phyloP scores from a whole-genome alignment of 1,140 invertebrate genomes.

The Drosophila erecta region DNA sequence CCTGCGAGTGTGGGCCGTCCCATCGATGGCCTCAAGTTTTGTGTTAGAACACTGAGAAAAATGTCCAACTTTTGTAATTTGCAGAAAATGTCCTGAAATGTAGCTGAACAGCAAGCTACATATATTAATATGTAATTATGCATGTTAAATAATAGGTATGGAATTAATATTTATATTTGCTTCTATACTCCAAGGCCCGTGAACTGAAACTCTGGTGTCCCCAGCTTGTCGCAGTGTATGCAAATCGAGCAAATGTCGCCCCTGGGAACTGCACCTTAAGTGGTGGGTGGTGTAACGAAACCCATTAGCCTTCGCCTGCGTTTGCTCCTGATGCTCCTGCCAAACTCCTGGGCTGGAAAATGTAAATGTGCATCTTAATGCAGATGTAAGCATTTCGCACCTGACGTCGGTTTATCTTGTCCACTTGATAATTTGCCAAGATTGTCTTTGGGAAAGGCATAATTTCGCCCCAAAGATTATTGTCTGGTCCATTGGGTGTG shows the following conservation, averaged over 20 bases:
- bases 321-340: conserved; percentile 19
- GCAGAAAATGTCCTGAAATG: too few species aligned
- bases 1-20: conserved; percentile 14
- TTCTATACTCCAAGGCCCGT: too few species aligned
- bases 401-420: conserved; percentile 60
- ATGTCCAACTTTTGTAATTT: too few species aligned
- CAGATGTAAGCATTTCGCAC: conserved; percentile 71
- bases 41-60: neutral
- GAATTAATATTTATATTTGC: too few species aligned
- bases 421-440: conserved; percentile 62
- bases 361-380: conserved; percentile 58
- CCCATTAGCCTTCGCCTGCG: conserved; percentile 42
- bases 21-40: conserved; percentile 28
- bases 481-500: conserved; percentile 4
- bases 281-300: conserved; percentile 22
- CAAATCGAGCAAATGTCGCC: conserved; percentile 30
- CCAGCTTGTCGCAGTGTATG: conserved; percentile 28
- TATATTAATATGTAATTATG: too few species aligned
- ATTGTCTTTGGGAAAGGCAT: conserved; percentile 40
- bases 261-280: neutral
- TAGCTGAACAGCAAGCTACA: too few species aligned
- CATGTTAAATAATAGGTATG: too few species aligned
- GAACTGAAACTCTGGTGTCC: too few species aligned
- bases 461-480: conserved; percentile 38
- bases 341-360: conserved; percentile 31